Conservation (phyloP, 2,113 vertebrate genomes). For the Callaeas wilsoni region DNA sequence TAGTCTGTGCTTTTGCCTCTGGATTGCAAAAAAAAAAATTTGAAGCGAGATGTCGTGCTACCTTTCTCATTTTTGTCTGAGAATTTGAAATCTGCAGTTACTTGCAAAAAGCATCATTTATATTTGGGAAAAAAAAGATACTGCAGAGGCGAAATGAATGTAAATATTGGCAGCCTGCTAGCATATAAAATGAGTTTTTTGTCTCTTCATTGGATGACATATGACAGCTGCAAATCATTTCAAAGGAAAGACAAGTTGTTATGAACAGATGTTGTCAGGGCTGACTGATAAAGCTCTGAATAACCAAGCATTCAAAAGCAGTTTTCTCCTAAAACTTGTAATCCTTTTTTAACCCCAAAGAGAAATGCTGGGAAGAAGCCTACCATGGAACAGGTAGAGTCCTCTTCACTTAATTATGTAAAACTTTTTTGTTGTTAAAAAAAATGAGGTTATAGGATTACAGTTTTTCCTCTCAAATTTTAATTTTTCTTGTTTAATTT, state of each 20-base stretch:
- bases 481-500: not conserved
- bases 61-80: not conserved
- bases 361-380: not conserved
- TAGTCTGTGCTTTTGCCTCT: conserved; percentile 4
- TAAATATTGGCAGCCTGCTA: not conserved
- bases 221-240: not conserved
- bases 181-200: not conserved
- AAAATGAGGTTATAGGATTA: not conserved
- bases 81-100: conserved; percentile 4
- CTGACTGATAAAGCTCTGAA: conserved; percentile 4
- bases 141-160: not conserved
- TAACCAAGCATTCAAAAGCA: not conserved
- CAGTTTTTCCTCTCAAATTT: not conserved
- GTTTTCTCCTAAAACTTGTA: not conserved
- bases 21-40: not conserved
- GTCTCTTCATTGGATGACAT: not conserved
- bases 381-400: not conserved
- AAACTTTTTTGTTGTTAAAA: not conserved
- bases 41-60: not conserved
- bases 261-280: not conserved
- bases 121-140: not conserved
- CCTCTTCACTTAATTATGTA: not conserved
- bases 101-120: not conserved
- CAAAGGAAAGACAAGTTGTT: not conserved
- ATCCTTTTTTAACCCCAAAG: not conserved